Percentiles rank a stretch among this genome's conserved stretches.
These are phyloP conservation scores for Cichlasoma orientale DNA, from an alignment of 2,797 vertebrate genomes.

Conservation along the genomic window DNA sequence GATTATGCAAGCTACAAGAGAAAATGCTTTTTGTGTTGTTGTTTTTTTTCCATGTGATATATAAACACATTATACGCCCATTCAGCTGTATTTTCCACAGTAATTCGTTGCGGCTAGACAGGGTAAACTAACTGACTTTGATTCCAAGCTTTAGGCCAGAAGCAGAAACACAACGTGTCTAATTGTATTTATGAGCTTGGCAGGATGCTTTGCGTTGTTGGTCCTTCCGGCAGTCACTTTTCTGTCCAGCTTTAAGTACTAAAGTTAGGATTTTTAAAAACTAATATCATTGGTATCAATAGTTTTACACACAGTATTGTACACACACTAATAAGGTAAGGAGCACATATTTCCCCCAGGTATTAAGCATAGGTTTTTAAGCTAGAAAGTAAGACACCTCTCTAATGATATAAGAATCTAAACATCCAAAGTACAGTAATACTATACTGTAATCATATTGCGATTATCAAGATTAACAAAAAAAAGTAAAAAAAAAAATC, in stretches of 20 bases:
- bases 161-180: constrained; percentile 30
- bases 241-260: not conserved
- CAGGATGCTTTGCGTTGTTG: constrained; percentile 12
- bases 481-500: not conserved
- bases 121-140: constrained; percentile 8
- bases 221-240: constrained; percentile 18
- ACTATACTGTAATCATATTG: not conserved
- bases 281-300: too few species aligned
- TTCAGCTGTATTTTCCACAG: not conserved
- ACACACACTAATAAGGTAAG: too few species aligned
- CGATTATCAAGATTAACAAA: not conserved
- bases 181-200: constrained; percentile 38
- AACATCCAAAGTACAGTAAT: not conserved
- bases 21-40: not conserved
- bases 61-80: not conserved
- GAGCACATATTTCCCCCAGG: too few species aligned
- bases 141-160: constrained; percentile 27
- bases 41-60: not conserved
- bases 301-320: too few species aligned
- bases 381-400: not conserved
- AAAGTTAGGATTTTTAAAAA: not conserved
- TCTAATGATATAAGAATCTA: not conserved
- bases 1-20: not conserved
- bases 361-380: not conserved
- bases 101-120: not conserved